A percentile compares a stretch with the other conserved stretches of the same genome.
Evolutionary conservation across 1,140 invertebrate genomes (phyloP).

Genomic region (Drosophila baimaii): DNA sequence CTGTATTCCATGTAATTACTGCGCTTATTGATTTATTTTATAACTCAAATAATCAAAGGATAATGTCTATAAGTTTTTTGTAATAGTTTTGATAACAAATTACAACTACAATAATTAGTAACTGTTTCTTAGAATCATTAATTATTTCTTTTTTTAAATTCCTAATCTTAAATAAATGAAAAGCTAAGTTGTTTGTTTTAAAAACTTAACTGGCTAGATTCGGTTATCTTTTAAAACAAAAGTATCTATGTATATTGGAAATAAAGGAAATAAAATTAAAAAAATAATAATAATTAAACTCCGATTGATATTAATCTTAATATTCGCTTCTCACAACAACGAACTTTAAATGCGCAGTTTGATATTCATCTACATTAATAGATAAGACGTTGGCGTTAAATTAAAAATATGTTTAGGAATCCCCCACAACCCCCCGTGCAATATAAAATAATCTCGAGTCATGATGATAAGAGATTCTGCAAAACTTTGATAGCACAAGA

Average conservation of each 20-base stretch:
- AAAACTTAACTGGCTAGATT: background rate
- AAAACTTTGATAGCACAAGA: background rate
- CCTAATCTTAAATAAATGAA: background rate
- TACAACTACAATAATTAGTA: background rate
- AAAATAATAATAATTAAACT: background rate
- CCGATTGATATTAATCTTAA: too few relatives aligned
- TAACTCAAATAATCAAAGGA: background rate
- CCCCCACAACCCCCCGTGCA: too few relatives aligned
- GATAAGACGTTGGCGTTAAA: background rate
- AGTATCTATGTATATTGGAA: background rate
- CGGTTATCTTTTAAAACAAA: background rate
- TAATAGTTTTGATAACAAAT: background rate
- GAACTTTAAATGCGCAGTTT: constrained; percentile 7
- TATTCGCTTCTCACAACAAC: background rate
- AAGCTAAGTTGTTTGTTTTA: background rate
- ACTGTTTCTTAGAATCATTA: background rate
- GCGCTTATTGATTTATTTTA: background rate
- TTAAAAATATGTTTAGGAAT: constrained; percentile 8
- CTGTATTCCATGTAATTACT: background rate
- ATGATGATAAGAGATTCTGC: constrained; percentile 29
- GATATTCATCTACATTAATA: constrained; percentile 2
- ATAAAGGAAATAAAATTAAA: too few relatives aligned
- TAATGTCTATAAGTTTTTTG: background rate
- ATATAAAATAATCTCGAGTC: constrained; percentile 21
- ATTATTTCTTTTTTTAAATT: background rate